Conservation (phyloP, 2,797 vertebrate species). For the Distichodus sexfasciatus region DNA sequence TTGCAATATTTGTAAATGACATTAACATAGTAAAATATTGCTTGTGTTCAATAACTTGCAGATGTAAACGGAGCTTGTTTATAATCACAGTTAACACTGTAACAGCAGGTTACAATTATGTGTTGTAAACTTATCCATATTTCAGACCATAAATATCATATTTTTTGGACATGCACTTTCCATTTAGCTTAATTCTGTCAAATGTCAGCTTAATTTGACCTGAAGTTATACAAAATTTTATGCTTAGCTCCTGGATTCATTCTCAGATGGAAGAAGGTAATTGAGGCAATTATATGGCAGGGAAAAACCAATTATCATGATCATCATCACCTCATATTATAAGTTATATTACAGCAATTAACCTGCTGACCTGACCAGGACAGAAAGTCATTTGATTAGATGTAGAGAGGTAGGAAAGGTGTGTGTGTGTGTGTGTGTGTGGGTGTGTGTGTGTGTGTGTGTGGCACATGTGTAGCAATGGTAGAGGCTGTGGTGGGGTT, state of each 20-base stretch:
- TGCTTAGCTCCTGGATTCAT: neutral
- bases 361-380: constrained; percentile 62
- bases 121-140: too few relatives aligned
- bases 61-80: too few relatives aligned
- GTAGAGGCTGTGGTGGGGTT: neutral
- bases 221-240: neutral
- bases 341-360: constrained; percentile 64
- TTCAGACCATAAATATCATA: too few relatives aligned
- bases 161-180: neutral
- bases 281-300: constrained; percentile 70
- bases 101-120: too few relatives aligned
- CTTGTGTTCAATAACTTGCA: too few relatives aligned
- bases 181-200: neutral
- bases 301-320: constrained; percentile 50
- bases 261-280: constrained; percentile 52
- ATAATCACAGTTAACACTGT: too few relatives aligned
- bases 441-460: constrained; percentile 1
- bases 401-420: constrained; percentile 52
- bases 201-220: neutral
- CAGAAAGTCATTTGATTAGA: constrained; percentile 56
- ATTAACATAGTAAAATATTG: too few relatives aligned
- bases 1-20: too few relatives aligned
- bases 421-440: neutral
- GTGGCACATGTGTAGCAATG: too few relatives aligned
- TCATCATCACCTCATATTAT: constrained; percentile 57